phyloP scores from a whole-genome alignment of 2,888 invertebrate species.

The Plemyria rubiginata region DNA sequence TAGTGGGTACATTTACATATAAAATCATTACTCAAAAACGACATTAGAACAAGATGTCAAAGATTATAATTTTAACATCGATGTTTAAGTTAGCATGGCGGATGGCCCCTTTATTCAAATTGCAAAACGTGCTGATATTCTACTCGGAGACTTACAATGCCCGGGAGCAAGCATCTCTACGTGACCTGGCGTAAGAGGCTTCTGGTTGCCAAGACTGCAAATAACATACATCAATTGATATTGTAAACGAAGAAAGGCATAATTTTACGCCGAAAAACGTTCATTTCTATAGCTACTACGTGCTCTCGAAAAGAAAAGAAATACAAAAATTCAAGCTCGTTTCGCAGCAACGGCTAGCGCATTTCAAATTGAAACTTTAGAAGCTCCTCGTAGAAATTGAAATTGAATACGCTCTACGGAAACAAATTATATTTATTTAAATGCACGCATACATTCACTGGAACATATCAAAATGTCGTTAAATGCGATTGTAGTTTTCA shows the following conservation, averaged over 20 bases:
- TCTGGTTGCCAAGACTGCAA: slow-evolving; percentile 7
- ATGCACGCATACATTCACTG: slow-evolving; percentile 4
- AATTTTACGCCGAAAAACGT: slow-evolving; percentile 25
- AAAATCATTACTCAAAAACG: background rate
- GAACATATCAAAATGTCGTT: background rate
- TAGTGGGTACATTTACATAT: too few relatives aligned
- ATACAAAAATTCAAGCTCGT: slow-evolving; percentile 7
- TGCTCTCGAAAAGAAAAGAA: slow-evolving; percentile 19
- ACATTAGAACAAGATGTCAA: background rate
- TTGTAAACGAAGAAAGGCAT: slow-evolving; percentile 26
- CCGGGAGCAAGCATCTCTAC: slow-evolving; percentile 42
- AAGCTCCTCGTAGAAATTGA: slow-evolving; percentile 10
- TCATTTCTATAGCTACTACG: slow-evolving; percentile 28
- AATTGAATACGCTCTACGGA: slow-evolving; percentile 1
- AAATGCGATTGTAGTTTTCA: slow-evolving; percentile 40
- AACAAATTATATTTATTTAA: slow-evolving; percentile 10
- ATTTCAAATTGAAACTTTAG: slow-evolving; percentile 18
- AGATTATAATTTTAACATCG: background rate
- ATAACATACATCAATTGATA: slow-evolving; percentile 26
- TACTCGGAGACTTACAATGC: slow-evolving; percentile 28
- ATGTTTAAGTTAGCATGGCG: background rate
- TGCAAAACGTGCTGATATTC: slow-evolving; percentile 26
- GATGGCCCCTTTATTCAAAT: slow-evolving; percentile 17
- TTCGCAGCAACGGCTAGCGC: background rate
- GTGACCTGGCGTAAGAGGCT: slow-evolving; percentile 43